A percentile compares a stretch with the other conserved stretches of the same genome.
phyloP scores from a whole-genome alignment of 2,888 invertebrate genomes.

The Micoletzkya japonica region DNA sequence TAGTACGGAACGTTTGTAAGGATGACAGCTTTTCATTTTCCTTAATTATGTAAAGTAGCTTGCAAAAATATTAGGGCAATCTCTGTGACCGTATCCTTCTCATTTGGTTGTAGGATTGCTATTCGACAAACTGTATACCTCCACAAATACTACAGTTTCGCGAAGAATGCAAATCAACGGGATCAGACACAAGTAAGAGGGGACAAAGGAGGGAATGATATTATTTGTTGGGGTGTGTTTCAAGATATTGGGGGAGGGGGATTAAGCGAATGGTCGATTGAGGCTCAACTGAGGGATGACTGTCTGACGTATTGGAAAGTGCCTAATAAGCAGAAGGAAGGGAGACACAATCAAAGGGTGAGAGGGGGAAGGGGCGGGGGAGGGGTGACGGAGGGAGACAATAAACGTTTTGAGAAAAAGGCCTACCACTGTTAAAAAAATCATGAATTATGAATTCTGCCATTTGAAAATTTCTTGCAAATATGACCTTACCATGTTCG shows the following conservation, averaged over 20 bases:
- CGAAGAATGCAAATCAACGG: constrained; percentile 51
- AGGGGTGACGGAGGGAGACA: not conserved
- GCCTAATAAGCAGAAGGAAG: constrained; percentile 40
- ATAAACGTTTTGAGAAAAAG: not conserved
- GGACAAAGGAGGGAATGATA: not conserved
- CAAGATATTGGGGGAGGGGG: not conserved
- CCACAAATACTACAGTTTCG: constrained; percentile 58
- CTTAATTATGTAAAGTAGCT: too few species aligned
- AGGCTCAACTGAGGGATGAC: constrained; percentile 51
- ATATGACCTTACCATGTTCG: too few species aligned
- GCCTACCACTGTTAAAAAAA: not conserved
- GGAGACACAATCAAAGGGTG: not conserved
- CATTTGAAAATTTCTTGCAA: too few species aligned
- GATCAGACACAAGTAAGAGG: constrained; percentile 56
- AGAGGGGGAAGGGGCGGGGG: too few species aligned
- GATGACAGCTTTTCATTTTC: too few species aligned
- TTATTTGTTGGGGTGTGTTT: not conserved
- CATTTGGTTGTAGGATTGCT: constrained; percentile 38
- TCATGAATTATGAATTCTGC: too few species aligned
- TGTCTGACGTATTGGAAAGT: constrained; percentile 61
- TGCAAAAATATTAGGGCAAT: too few species aligned
- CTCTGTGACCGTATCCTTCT: not conserved
- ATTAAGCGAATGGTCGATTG: too few species aligned
- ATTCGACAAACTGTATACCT: constrained; percentile 58
- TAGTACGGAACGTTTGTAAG: too few species aligned